Evolutionary conservation across 2,113 vertebrate genomes (phyloP).

Genomic region (Thinocorus orbignyianus): DNA sequence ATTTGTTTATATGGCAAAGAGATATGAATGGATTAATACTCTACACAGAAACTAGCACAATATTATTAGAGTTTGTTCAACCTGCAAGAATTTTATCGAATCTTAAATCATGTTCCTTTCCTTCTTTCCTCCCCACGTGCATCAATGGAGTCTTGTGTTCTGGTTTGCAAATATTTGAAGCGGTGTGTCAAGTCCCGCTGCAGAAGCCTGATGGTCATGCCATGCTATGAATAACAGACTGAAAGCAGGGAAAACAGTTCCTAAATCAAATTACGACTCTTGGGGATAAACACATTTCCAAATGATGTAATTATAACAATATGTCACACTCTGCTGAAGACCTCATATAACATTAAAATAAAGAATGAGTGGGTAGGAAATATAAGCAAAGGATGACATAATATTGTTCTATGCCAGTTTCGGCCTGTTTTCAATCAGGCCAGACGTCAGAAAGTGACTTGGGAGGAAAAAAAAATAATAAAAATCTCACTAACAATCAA

Average conservation of each 20-base stretch:
- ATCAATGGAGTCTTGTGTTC: slow-evolving; percentile 60
- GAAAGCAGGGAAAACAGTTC: slow-evolving; percentile 69
- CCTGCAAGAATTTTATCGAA: slow-evolving; percentile 72
- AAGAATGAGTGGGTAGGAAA: slow-evolving; percentile 68
- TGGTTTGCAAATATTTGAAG: slow-evolving; percentile 65
- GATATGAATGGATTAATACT: slow-evolving; percentile 45
- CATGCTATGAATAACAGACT: slow-evolving; percentile 67
- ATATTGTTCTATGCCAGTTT: slow-evolving; percentile 53
- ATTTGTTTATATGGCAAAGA: slow-evolving; percentile 56
- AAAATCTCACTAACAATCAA: slow-evolving; percentile 22
- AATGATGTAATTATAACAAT: slow-evolving; percentile 75
- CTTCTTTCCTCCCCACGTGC: slow-evolving; percentile 19
- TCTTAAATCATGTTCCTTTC: slow-evolving; percentile 60
- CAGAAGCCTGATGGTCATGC: slow-evolving; percentile 58
- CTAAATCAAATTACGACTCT: slow-evolving; percentile 70
- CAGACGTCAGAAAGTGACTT: slow-evolving; percentile 18
- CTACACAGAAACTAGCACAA: slow-evolving; percentile 44
- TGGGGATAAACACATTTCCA: slow-evolving; percentile 72
- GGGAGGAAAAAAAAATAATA: not conserved
- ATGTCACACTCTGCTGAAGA: slow-evolving; percentile 69
- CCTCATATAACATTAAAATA: slow-evolving; percentile 71
- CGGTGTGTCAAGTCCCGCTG: slow-evolving; percentile 46
- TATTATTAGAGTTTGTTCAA: slow-evolving; percentile 70
- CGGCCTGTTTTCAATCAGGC: slow-evolving; percentile 59
- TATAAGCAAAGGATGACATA: slow-evolving; percentile 69